These are phyloP conservation scores for Linnaemya tessellans DNA, from an alignment of 2,888 invertebrate species.

Conservation along the genomic window DNA sequence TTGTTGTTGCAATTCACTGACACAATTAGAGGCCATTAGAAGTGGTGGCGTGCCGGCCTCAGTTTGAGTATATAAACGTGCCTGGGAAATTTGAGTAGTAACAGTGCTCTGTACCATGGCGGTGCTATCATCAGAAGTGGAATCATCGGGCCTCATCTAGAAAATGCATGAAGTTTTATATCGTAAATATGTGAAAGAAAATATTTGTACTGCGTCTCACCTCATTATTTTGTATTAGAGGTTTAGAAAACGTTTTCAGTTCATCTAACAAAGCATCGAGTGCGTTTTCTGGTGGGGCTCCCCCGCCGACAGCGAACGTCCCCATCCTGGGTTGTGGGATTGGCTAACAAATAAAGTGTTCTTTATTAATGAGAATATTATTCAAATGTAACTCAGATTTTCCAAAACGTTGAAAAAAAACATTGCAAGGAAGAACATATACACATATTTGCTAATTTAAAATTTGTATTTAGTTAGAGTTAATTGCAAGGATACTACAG, in stretches of 20 bases:
- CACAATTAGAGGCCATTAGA: slow-evolving; percentile 55
- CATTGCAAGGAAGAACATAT: slow-evolving; percentile 59
- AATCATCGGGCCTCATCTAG: slow-evolving; percentile 83
- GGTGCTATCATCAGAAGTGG: slow-evolving; percentile 83
- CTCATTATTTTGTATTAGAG: slow-evolving; percentile 83
- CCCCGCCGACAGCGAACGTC: slow-evolving; percentile 85
- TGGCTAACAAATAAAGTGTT: slow-evolving; percentile 82
- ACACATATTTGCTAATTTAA: slow-evolving; percentile 23
- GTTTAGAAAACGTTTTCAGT: slow-evolving; percentile 94
- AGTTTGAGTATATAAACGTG: slow-evolving; percentile 80
- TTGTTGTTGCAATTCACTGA: slow-evolving; percentile 83
- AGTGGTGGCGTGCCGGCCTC: slow-evolving; percentile 74
- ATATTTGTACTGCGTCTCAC: slow-evolving; percentile 73
- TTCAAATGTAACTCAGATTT: background rate
- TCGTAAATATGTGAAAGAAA: background rate
- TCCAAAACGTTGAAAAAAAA: slow-evolving; percentile 55
- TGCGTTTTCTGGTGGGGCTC: slow-evolving; percentile 92
- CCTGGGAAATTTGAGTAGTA: slow-evolving; percentile 83
- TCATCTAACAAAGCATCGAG: slow-evolving; percentile 98
- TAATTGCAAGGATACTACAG: slow-evolving; percentile 59
- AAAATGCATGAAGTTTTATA: background rate
- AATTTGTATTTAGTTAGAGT: slow-evolving; percentile 16
- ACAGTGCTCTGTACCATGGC: slow-evolving; percentile 83
- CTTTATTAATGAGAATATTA: slow-evolving; percentile 17
- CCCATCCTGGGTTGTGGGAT: slow-evolving; percentile 87